Base-by-base conservation (phyloP, 2,888 invertebrate species). In the Meloe dianella region DNA sequence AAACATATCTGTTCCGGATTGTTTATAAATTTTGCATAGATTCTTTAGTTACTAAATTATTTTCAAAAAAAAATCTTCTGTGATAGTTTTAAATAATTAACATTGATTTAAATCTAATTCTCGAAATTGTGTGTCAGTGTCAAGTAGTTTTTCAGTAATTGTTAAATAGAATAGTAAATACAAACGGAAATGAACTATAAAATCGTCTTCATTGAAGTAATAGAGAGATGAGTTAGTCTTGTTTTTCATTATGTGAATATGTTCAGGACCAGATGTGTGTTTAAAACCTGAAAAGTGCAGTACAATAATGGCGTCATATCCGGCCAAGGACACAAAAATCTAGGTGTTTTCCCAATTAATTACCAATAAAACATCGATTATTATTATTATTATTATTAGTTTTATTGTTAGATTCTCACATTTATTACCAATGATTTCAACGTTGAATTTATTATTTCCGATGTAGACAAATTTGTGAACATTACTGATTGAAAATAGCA, bases 301-400 rank as follows among this genome's bases (percentile, higher is more conserved):
- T 73, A 65, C 60, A 51, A 65, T 61, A 67, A 65, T 77, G 76
- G 74, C 74, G 78, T 77, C 77, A 78, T 71, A 75, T 79, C 79
- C 78, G 76, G 71, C 72, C 72, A 72, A 72, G 70, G 67, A 67
- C 67, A 67, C 64, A 60, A 35, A n/a, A 35, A 58, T 61, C 54
- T 61, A 67, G 65, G 67, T 67, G 61, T 35, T 35, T 35, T 35
- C 14, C 9, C 1, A 35, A 14, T 35, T 35, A 14, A 35, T 35
- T 35, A 14, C 14, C 35, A 35, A 7, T 7, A 32, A 32, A n/a
- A n/a, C n/a, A n/a, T n/a, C n/a, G n/a, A n/a, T n/a, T n/a, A n/a
- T n/a, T n/a, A n/a, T n/a, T n/a, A 38, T n/a, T 14, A 38, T 38
- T n/a, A 38, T 38, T 38, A 38, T 38, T n/a, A n/a, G 14, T 38